Base-by-base conservation (phyloP, 64 coral and sea anemone species). In the Stylophora pistillata region DNA sequence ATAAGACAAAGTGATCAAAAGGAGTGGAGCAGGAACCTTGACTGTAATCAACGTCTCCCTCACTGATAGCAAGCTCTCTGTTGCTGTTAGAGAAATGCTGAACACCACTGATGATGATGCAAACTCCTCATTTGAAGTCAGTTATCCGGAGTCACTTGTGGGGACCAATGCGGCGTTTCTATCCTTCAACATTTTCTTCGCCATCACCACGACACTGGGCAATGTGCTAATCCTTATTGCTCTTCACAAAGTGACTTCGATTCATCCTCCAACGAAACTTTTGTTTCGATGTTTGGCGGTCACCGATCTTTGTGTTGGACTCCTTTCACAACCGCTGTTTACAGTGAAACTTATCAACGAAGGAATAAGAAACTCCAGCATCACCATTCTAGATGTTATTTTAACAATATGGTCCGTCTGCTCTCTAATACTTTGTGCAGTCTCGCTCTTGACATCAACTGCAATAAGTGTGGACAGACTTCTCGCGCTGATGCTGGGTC, bases 381-480 rank as follows among this genome's bases (percentile, higher is more conserved):
- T 25, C 55, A 52, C 18, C 31, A 55, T 1, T 26, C 74, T 23
- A 18, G 21, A n/a, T 18, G 53, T 5, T n/a, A 21, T 52, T 41
- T 77, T 52, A 77, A 47, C 14, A 23, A 54, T 16, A 23, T 65
- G 62, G 18, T 21, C 10, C 17, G 62, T 18, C 9, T 23, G 18
- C 4, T 21, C 10, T 54, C 56, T 3, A 55, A 6, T 41, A 3
- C 37, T 41, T 41, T 41, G 47, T 53, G 75, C 20, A 3, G 75
- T 78, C 23, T 78, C 75, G 2, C 34, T 78, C n/a, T 12, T 78
- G 21, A 78, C 75, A 12, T n/a, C 56, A 1, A n/a, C 75, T 21
- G 75, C 75, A 57, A 57, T 78, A 55, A 78, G 75, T 21, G 75
- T 78, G 10, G 75, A 57, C 75, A 78, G 75, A 56, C 75, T 78